A percentile compares a stretch with the other conserved stretches of the same genome.
Evolutionary conservation across 2,113 vertebrate genomes (phyloP).

Genomic region (Ceuthmochares aereus): DNA sequence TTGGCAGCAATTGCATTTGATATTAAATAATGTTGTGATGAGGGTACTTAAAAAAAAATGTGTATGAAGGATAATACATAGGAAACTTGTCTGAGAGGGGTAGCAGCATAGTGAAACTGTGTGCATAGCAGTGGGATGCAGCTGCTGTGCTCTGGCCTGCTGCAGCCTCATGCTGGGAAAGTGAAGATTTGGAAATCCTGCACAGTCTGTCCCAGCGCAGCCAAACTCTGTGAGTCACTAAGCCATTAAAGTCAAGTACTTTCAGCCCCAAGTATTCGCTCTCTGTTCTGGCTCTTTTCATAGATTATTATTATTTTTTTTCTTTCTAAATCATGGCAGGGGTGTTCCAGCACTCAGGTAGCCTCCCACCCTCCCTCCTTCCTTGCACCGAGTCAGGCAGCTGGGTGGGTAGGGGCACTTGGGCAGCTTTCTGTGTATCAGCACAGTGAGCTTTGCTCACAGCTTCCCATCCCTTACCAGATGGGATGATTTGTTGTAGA

Average conservation of each 20-base stretch:
- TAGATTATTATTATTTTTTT: no score
- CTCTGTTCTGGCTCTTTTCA: not conserved
- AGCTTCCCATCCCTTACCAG: not conserved
- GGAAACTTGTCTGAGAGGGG: not conserved
- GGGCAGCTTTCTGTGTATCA: accelerated
- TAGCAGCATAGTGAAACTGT: not conserved
- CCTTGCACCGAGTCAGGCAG: not conserved
- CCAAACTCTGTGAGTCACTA: not conserved
- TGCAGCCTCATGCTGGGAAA: not conserved
- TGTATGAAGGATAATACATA: not conserved
- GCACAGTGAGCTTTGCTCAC: accelerated
- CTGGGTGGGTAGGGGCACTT: accelerated
- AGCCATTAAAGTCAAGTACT: not conserved
- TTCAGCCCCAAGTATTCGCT: not conserved
- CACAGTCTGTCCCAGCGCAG: not conserved
- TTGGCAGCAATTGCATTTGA: not conserved
- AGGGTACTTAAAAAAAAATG: not conserved
- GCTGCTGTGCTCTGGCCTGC: not conserved
- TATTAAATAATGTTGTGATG: not conserved
- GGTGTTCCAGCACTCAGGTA: not conserved
- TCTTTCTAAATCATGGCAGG: not conserved
- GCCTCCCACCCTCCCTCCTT: not conserved
- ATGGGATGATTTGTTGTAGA: not conserved
- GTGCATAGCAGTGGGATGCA: not conserved
- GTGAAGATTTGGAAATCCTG: not conserved